Evolutionary conservation across 2,888 invertebrate species (phyloP).

Genomic region (Himalopsyche kuldschensis): DNA sequence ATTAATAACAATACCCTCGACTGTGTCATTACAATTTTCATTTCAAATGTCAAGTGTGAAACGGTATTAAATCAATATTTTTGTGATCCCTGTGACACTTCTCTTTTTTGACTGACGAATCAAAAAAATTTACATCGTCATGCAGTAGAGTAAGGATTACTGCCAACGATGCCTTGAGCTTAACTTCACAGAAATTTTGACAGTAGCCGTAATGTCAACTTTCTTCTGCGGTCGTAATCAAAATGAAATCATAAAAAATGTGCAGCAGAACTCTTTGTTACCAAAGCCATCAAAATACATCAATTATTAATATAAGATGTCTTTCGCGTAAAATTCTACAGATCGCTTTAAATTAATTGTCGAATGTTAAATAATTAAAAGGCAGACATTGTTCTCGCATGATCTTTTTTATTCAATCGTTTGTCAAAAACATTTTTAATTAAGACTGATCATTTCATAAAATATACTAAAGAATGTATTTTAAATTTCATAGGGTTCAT

Average conservation of each 20-base stretch:
- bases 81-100: too few relatives aligned
- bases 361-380: background rate
- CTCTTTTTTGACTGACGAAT: too few relatives aligned
- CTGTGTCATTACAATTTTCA: background rate
- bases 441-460: background rate
- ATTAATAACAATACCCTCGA: background rate
- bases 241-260: background rate
- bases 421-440: background rate
- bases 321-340: background rate
- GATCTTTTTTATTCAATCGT: background rate
- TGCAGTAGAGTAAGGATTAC: background rate
- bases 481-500: background rate
- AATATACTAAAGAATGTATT: background rate
- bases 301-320: background rate
- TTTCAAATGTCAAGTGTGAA: background rate
- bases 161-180: background rate
- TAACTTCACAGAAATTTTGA: background rate
- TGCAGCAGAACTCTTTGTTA: too few relatives aligned
- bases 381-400: background rate
- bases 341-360: background rate
- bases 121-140: too few relatives aligned
- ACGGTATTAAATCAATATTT: too few relatives aligned
- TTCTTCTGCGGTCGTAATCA: background rate
- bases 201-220: background rate
- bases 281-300: background rate